Percentiles rank a stretch among this genome's conserved stretches.
phyloP scores from a whole-genome alignment of 2,113 vertebrate species.

The Cyrtonyx montezumae region DNA sequence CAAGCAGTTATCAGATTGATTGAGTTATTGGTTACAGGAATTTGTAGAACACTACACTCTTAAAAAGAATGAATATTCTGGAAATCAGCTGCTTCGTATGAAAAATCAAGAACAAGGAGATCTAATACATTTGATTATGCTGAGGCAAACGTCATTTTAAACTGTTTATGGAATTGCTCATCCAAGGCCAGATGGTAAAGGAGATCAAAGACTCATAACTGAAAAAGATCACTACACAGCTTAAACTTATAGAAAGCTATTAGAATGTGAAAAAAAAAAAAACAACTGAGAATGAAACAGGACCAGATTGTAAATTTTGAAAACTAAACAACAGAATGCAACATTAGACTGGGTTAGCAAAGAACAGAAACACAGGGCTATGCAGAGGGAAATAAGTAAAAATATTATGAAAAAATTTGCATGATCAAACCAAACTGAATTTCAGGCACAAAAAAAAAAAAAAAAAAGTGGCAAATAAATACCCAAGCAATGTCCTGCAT shows the following conservation, averaged over 20 bases:
- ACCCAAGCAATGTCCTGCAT: not conserved
- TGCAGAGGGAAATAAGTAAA: not conserved
- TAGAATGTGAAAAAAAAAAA: not conserved
- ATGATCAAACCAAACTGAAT: not conserved
- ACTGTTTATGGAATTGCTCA: not conserved
- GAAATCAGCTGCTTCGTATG: not conserved
- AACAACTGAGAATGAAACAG: not conserved
- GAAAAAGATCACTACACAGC: constrained; percentile 33
- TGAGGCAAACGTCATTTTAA: constrained; percentile 5
- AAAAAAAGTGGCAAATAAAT: not conserved
- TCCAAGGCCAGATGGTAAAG: constrained; percentile 44
- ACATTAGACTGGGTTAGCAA: not conserved
- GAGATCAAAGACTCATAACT: constrained; percentile 41
- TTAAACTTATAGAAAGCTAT: constrained; percentile 23
- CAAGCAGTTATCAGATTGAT: not conserved
- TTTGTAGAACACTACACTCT: not conserved
- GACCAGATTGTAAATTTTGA: constrained; percentile 16
- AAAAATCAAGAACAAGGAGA: not conserved
- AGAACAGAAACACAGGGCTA: not conserved
- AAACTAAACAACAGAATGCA: constrained; percentile 38
- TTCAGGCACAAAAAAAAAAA: not conserved
- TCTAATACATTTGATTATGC: not conserved
- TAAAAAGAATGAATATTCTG: not conserved
- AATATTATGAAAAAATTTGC: not conserved
- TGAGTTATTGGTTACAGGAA: not conserved